Evolutionary conservation across 2,797 vertebrate genomes (phyloP), one percentile per base, ranked within the genome.

Genomic region (Clarias pachynema): DNA sequence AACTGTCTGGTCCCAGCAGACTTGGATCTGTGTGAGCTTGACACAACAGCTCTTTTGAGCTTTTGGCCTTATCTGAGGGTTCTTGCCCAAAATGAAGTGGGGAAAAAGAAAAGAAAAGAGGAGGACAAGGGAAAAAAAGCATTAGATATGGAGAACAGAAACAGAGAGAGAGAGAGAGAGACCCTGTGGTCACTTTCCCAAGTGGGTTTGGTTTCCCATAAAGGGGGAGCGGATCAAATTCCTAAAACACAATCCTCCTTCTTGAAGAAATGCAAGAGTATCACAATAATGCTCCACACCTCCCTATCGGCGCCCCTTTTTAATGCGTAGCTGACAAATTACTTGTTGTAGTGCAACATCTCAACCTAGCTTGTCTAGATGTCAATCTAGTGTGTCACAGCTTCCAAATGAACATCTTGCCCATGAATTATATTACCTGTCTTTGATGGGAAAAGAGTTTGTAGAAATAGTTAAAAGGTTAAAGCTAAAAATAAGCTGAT

Each of bases 171-270:
- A 75, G 44, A 85, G 53, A 3, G 49, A 37, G 40, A 88, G 83
- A 88, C 89, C 79, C 89, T 87, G 73, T 86, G 91, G 89, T 92
- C 88, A 90, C 91, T 94, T 95, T 94, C 93, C 92, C 93, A 95
- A 95, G 92, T 94, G 89, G 95, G 91, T 95, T 92, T 84, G 81
- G 90, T 95, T 94, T 92, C 93, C 9, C 1, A 85, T 79, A 74
- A 84, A 57, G 60, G 88, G 90, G 85, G 88, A 88, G 72, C 85
- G 85, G 85, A 87, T 93, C 84, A 91, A 83, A 88, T 94, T 91
- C 86, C 79, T 86, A 88, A 93, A 92, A 91, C 81, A 90, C 87
- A 80, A 91, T 88, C 24, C 78, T 86, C 83, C 85, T 56, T 85
- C 84, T 81, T 81, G 65, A 83, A 77, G 86, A 82, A 90, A 88